phyloP scores from a whole-genome alignment of 2,113 vertebrate genomes.

The Neolamprologus caudopunctatus region DNA sequence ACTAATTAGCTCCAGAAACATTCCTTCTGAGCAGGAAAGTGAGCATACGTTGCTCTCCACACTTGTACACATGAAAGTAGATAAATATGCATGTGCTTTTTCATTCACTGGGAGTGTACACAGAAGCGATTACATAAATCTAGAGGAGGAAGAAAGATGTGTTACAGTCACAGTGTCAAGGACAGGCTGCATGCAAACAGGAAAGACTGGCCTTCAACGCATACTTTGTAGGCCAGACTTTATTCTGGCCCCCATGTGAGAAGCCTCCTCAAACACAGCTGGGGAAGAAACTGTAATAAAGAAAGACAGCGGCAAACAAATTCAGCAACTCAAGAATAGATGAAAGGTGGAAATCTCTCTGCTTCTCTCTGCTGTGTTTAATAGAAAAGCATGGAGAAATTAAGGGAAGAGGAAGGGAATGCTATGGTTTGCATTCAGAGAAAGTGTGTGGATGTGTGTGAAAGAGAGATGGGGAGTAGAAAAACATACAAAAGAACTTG shows the following conservation, averaged over 20 bases:
- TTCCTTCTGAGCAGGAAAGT: constrained; percentile 37
- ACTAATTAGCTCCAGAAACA: constrained; percentile 68
- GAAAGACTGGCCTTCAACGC: constrained; percentile 6
- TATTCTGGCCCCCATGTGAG: not conserved
- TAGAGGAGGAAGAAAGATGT: not conserved
- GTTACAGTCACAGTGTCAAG: constrained; percentile 18
- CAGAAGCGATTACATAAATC: constrained; percentile 37
- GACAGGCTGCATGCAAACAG: constrained; percentile 1
- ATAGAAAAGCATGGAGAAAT: not conserved
- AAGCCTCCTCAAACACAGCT: not conserved
- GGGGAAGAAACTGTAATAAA: not conserved
- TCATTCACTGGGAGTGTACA: constrained; percentile 5
- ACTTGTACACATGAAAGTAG: not conserved
- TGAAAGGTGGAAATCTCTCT: not conserved
- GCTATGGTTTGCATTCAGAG: not conserved
- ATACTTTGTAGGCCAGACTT: not conserved
- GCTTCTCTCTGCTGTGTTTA: not conserved
- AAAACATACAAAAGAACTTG: constrained; percentile 61
- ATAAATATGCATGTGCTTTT: not conserved
- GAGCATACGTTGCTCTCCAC: not conserved
- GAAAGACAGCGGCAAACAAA: not conserved
- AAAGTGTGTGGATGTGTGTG: not conserved
- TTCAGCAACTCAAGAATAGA: not conserved
- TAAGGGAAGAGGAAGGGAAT: not conserved
- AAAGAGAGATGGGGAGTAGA: constrained; percentile 35